These are phyloP conservation scores for Panopea generosa DNA, from an alignment of 2,888 invertebrate species.

Conservation along the genomic window DNA sequence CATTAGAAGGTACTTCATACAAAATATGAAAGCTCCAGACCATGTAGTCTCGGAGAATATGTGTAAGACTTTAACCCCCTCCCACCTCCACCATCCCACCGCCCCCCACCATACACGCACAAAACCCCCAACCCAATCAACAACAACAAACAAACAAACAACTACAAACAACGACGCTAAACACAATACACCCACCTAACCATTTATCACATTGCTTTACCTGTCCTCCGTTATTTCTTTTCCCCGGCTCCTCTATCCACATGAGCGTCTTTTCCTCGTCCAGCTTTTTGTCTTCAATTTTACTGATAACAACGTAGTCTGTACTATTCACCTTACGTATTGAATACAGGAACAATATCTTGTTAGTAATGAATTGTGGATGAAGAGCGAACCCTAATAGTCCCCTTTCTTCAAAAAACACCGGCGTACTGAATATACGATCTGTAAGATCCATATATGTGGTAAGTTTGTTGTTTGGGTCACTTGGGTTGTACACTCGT, in stretches of 20 bases:
- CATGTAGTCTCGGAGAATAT: too few relatives aligned
- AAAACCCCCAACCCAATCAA: too few relatives aligned
- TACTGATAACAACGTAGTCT: conserved; percentile 46
- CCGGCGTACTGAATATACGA: conserved; percentile 35
- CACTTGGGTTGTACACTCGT: conserved; percentile 23
- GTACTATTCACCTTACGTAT: conserved; percentile 51
- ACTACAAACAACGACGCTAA: too few relatives aligned
- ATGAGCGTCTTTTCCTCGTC: conserved; percentile 73
- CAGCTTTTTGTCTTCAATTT: conserved; percentile 44
- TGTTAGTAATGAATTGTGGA: conserved; percentile 72
- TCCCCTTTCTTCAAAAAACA: conserved; percentile 72
- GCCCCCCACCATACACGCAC: too few relatives aligned
- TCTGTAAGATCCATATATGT: conserved; percentile 63
- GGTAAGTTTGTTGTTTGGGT: conserved; percentile 2
- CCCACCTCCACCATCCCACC: too few relatives aligned
- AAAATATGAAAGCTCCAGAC: too few relatives aligned
- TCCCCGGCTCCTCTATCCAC: conserved; percentile 73
- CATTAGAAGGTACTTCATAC: too few relatives aligned
- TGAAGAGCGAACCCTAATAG: conserved; percentile 78
- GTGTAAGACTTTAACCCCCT: too few relatives aligned
- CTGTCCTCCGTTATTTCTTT: conserved; percentile 80
- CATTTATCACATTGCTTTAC: too few relatives aligned
- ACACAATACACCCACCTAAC: too few relatives aligned
- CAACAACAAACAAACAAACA: too few relatives aligned
- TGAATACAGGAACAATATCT: conserved; percentile 76